These are phyloP conservation scores for Drosophila pseudoobscura DNA, from an alignment of 1,140 invertebrate species.

Conservation along the genomic window DNA sequence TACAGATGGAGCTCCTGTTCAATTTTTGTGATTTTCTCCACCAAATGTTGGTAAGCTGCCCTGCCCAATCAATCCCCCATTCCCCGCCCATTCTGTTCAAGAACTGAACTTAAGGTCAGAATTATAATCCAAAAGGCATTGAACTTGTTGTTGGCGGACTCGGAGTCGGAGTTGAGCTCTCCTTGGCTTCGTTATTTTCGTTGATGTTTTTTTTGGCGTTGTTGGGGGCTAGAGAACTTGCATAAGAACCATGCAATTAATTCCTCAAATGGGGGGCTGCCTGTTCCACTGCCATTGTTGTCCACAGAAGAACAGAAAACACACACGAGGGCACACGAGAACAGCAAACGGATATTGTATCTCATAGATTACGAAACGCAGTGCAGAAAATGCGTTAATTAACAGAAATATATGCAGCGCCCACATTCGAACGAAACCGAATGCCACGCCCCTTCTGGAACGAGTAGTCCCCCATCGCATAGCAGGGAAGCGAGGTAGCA, in stretches of 20 bases:
- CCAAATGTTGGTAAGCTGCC: no score
- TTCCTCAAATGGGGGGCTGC: constrained; percentile 40
- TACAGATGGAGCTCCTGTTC: no score
- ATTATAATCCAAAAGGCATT: constrained; percentile 73
- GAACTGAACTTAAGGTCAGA: constrained; percentile 65
- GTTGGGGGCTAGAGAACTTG: constrained; percentile 22
- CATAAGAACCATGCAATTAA: constrained; percentile 54
- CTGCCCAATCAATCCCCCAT: background rate
- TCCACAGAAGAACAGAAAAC: constrained; percentile 2
- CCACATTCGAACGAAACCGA: constrained; percentile 53
- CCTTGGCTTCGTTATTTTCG: constrained; percentile 42
- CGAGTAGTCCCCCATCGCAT: background rate
- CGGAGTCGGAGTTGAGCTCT: constrained; percentile 11
- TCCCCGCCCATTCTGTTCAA: background rate
- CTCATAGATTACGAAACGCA: constrained; percentile 59
- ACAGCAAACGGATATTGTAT: constrained; percentile 9
- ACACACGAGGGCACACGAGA: constrained; percentile 9
- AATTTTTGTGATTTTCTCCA: no score
- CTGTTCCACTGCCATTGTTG: constrained; percentile 33
- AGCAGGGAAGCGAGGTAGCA: background rate
- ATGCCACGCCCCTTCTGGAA: constrained; percentile 24
- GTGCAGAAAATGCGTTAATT: constrained; percentile 73
- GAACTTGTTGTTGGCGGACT: constrained; percentile 61
- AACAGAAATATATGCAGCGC: constrained; percentile 78
- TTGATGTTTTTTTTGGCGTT: constrained; percentile 38